phyloP scores from a whole-genome alignment of 1,140 invertebrate species.

The Drosophila jambulina region DNA sequence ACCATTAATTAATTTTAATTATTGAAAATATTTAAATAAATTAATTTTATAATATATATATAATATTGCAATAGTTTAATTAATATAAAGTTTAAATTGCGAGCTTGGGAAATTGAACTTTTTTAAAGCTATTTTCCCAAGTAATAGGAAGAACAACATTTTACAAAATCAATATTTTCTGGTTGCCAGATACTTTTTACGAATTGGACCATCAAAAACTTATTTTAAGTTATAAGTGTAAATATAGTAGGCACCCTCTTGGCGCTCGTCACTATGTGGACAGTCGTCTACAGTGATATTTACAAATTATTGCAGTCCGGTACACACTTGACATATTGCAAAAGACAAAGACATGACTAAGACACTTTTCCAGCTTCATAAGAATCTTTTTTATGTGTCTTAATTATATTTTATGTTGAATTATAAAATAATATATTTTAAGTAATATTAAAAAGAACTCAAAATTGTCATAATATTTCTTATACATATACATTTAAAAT shows the following conservation, averaged over 20 bases:
- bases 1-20: neutral
- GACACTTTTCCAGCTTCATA: neutral
- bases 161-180: too few relatives aligned
- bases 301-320: neutral
- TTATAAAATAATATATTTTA: neutral
- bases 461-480: too few relatives aligned
- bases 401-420: neutral
- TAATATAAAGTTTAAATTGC: too few relatives aligned
- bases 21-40: too few relatives aligned
- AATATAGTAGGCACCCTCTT: neutral
- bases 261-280: neutral
- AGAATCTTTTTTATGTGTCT: neutral
- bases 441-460: neutral
- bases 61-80: too few relatives aligned
- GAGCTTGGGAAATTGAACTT: too few relatives aligned
- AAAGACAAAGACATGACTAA: slow-evolving; percentile 14
- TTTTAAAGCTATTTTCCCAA: too few relatives aligned
- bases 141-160: too few relatives aligned
- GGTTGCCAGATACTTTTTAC: too few relatives aligned
- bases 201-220: neutral
- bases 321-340: slow-evolving; percentile 12
- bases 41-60: too few relatives aligned
- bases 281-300: neutral
- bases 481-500: too few relatives aligned
- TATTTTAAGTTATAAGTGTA: neutral